These are phyloP conservation scores for Parnassius apollo DNA, from an alignment of 2,888 invertebrate genomes.

Conservation along the genomic window DNA sequence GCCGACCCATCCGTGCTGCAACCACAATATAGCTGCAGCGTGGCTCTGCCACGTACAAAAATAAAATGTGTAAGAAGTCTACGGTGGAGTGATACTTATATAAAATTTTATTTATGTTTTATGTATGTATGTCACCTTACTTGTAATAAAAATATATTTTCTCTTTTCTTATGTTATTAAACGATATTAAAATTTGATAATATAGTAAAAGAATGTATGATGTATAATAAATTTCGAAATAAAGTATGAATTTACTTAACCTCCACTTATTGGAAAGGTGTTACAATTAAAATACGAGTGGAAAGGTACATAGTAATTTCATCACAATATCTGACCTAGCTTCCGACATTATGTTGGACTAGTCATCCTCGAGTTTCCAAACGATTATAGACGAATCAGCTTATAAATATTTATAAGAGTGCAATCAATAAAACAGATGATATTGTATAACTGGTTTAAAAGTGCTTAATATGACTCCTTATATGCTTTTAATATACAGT, in stretches of 20 bases:
- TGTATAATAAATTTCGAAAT: background rate
- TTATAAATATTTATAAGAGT: slow-evolving; percentile 29
- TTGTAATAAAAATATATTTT: no score
- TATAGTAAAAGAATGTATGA: background rate
- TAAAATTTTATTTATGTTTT: no score
- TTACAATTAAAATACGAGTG: slow-evolving; percentile 5
- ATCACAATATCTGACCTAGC: slow-evolving; percentile 31
- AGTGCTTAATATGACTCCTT: slow-evolving; percentile 12
- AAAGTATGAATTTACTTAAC: background rate
- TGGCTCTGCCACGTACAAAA: no score
- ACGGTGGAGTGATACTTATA: no score
- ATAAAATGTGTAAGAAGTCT: no score
- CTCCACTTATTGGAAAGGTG: slow-evolving; percentile 9
- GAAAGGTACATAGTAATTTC: slow-evolving; percentile 17
- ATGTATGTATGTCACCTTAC: no score
- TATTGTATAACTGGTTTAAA: slow-evolving; percentile 18
- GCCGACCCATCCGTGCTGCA: no score
- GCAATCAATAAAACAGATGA: slow-evolving; percentile 25
- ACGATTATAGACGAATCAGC: slow-evolving; percentile 23
- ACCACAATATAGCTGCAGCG: no score
- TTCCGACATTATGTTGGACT: slow-evolving; percentile 33
- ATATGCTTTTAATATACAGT: slow-evolving; percentile 2
- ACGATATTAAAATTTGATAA: background rate
- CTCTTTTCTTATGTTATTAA: background rate
- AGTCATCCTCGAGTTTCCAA: slow-evolving; percentile 31